Base-by-base conservation (phyloP, 2,888 invertebrate genomes). In the Ornithoptera priamus region DNA sequence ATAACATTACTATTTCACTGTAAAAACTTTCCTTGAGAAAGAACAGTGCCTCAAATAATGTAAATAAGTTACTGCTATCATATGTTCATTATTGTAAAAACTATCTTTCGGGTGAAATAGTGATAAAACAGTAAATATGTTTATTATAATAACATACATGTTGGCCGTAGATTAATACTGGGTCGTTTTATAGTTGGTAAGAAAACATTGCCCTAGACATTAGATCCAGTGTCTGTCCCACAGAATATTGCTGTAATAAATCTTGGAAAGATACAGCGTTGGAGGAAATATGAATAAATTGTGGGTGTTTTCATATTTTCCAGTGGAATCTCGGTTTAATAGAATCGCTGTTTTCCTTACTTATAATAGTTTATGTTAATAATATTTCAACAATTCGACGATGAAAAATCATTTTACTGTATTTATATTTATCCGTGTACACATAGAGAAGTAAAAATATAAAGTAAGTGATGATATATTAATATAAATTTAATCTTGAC, bases 191-290 rank as follows among this genome's bases (percentile, higher is more conserved):
- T 75, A 75, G 75, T 73, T 71, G 69, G 72, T 72, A 74, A 73
- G 72, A 79, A 77, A 76, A 81, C 81, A 83, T 82, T 80, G 77
- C 76, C 78, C 75, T 75, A 75, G 73, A 80, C 81, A 79, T 80
- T 77, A 81, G 81, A 80, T 79, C 77, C 77, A 77, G 76, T 77
- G 69, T 77, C 77, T 76, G 78, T 78, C 77, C 72, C 74, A 78
- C 77, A 76, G 78, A 82, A 86, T 86, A 88, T 87, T 87, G 80
- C 85, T 70, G 80, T 77, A 80, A 87, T 88, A 88, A 88, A 88
- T 88, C 84, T 81, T 80, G 70, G 67, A 72, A 69, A 69, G 65
- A 66, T 69, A 66, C 42, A 50, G 62, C 65, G 56, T 61, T 20
- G 62, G 50, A 66, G 65, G 65, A 69, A 66, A 69, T 65, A 69